Percentiles rank a stretch among this genome's conserved stretches.
These are phyloP conservation scores for Patella caerulea DNA, from an alignment of 2,888 invertebrate genomes.

Conservation along the genomic window DNA sequence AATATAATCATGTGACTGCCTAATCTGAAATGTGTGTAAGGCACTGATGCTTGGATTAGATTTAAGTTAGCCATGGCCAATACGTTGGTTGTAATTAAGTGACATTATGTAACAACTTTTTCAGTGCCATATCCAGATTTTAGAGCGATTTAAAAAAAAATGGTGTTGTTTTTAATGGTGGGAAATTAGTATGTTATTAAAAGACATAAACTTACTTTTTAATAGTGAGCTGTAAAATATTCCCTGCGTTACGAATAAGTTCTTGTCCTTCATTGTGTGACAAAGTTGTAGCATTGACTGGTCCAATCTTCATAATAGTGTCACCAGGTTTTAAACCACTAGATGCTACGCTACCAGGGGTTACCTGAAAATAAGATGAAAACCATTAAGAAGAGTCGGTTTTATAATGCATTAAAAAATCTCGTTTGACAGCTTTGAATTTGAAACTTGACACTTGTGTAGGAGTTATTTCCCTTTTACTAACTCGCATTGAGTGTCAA, in stretches of 20 bases:
- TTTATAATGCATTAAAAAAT: too few species aligned
- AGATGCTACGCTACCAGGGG: constrained; percentile 67
- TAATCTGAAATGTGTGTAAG: too few species aligned
- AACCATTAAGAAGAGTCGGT: too few species aligned
- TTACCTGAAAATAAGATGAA: constrained; percentile 56
- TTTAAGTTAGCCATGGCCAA: too few species aligned
- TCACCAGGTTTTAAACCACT: constrained; percentile 62
- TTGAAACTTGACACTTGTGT: too few species aligned
- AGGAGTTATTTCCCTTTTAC: too few species aligned
- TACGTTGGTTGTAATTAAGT: too few species aligned
- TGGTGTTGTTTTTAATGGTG: neutral
- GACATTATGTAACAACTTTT: neutral
- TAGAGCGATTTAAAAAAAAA: neutral
- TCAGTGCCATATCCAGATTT: too few species aligned
- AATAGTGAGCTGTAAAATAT: constrained; percentile 67
- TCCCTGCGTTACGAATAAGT: constrained; percentile 62
- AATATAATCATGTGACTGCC: too few species aligned
- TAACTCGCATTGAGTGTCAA: too few species aligned
- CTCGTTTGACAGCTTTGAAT: too few species aligned
- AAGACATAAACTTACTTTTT: constrained; percentile 53
- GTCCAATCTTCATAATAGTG: constrained; percentile 65
- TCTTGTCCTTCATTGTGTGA: constrained; percentile 66
- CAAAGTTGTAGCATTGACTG: constrained; percentile 60
- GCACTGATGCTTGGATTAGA: too few species aligned
- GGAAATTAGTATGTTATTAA: neutral